Base-by-base conservation (phyloP, 2,888 invertebrate genomes). In the Eupithecia abbreviata region DNA sequence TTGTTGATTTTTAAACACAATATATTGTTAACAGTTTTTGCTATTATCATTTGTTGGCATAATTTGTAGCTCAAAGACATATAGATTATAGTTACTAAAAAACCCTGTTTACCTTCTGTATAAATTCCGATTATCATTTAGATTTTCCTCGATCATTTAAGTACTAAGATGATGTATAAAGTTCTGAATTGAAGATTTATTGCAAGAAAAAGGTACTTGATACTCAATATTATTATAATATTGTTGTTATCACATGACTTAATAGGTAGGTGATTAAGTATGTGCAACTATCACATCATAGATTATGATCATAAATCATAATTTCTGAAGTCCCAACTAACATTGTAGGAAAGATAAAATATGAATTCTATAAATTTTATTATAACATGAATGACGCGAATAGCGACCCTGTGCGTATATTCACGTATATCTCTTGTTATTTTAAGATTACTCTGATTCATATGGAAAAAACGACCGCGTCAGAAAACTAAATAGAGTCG, bases 361-460 rank as follows among this genome's bases (percentile, higher is more conserved):
- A 83, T 73, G 80, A 74, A 73, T 83, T 84, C 84, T 81, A 84
- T 84, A 83, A 77, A 80, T 83, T 84, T 82, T 85, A 84, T 82
- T 84, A 75, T 78, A 82, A 68, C 82, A 79, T 81, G 79, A 77
- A 79, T 88, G 87, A 86, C 86, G 87, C 82, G 84, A 85, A 84
- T 82, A 83, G 79, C 83, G 86, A 80, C 86, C 85, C 85, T 81
- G 85, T 84, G 86, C 82, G 73, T 85, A 58, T 9, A 18, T 18
- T 3, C 9, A 58, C 55, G 66, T 41, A 82, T 82, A 77, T 82
- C 80, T 85, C 85, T 72, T 82, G 84, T 85, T 90, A 90, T 90
- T 89, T 89, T 85, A 81, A 82, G 84, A 84, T 80, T 82, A 77
- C 75, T 82, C 83, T 88, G 87, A 90, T 86, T 90, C 89, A 88